Evolutionary conservation across 1,140 invertebrate species (phyloP).

Genomic region (Hyles vespertilio): DNA sequence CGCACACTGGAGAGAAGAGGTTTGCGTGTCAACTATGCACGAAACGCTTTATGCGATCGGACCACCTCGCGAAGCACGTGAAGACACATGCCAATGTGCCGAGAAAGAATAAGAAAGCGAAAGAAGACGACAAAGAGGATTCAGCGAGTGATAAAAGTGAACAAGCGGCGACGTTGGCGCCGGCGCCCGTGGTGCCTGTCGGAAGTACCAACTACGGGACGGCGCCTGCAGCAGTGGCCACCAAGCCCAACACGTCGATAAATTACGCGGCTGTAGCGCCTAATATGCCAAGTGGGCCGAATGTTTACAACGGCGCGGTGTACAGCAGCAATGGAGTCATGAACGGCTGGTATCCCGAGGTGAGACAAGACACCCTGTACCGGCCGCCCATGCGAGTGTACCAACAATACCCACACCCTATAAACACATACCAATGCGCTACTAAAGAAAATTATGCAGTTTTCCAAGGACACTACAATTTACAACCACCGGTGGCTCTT

Average conservation of each 20-base stretch:
- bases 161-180: slow-evolving; percentile 9
- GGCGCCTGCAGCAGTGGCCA: slow-evolving; percentile 29
- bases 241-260: slow-evolving; percentile 38
- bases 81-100: slow-evolving; percentile 84
- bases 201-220: slow-evolving; percentile 62
- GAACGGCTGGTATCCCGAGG: slow-evolving; percentile 51
- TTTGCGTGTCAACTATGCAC: slow-evolving; percentile 85
- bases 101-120: slow-evolving; percentile 66
- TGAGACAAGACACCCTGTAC: slow-evolving; percentile 50
- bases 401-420: slow-evolving; percentile 56
- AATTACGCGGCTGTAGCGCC: slow-evolving; percentile 48
- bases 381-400: slow-evolving; percentile 44
- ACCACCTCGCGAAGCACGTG: slow-evolving; percentile 90
- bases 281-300: slow-evolving; percentile 32
- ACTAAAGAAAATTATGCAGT: slow-evolving; percentile 69
- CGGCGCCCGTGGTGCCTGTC: slow-evolving; percentile 25
- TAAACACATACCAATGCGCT: slow-evolving; percentile 63
- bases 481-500: slow-evolving; percentile 66
- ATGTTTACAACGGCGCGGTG: slow-evolving; percentile 40
- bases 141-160: slow-evolving; percentile 42
- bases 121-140: slow-evolving; percentile 60
- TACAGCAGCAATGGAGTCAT: slow-evolving; percentile 25
- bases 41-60: slow-evolving; percentile 89
- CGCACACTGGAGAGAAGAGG: slow-evolving; percentile 89
- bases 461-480: slow-evolving; percentile 71